A percentile compares a stretch with the other conserved stretches of the same genome.
Conservation (phyloP, 2,113 vertebrate genomes). For the Caracal caracal region DNA sequence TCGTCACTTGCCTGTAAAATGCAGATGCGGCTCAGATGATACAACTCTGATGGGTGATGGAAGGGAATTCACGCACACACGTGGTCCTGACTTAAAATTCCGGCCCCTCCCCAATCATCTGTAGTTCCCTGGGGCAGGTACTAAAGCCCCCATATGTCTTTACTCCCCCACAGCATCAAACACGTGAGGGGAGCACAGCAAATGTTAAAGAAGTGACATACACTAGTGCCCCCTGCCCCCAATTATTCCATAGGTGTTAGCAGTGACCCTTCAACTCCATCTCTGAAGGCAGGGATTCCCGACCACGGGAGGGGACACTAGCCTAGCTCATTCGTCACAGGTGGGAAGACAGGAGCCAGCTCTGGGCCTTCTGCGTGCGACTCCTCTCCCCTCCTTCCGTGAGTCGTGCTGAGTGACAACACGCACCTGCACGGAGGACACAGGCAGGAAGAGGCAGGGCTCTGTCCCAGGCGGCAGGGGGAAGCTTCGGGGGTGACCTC, state of each 20-base stretch:
- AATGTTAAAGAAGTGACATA: not conserved
- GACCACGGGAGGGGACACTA: rapidly evolving
- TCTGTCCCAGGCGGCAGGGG: not conserved
- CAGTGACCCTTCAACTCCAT: not conserved
- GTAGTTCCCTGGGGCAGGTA: not conserved
- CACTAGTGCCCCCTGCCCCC: rapidly evolving
- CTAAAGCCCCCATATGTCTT: not conserved
- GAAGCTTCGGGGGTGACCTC: rapidly evolving
- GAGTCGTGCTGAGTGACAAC: not conserved
- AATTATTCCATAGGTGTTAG: not conserved
- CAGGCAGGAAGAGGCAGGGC: too few species aligned
- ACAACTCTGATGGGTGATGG: not conserved
- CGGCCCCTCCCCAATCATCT: not conserved
- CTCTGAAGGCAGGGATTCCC: not conserved
- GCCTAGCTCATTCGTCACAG: rapidly evolving
- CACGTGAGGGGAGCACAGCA: not conserved
- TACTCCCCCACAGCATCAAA: not conserved
- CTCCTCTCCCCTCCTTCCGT: not conserved
- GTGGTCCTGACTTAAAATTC: not conserved
- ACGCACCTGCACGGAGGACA: too few species aligned
- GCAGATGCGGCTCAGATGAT: not conserved
- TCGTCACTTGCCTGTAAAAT: not conserved
- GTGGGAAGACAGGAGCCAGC: not conserved
- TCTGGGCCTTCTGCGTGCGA: rapidly evolving
- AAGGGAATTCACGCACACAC: not conserved